Conservation (phyloP, 2,113 vertebrate genomes). For the Chaetops frenatus region DNA sequence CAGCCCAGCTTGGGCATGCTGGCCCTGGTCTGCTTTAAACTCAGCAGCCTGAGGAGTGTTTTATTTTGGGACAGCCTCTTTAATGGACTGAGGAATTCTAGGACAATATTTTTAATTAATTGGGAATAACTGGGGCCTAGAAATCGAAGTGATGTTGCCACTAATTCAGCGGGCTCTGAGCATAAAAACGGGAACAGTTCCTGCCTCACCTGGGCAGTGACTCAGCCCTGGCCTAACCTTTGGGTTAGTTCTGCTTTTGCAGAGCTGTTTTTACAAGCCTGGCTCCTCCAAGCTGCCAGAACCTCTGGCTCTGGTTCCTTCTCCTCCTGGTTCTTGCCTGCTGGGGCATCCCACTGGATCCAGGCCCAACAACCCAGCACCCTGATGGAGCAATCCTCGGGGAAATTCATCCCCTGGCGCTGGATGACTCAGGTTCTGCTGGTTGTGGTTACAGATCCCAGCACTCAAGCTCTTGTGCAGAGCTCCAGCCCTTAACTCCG, state of each 20-base stretch:
- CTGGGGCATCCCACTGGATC: not conserved
- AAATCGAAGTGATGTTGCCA: not conserved
- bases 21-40: not conserved
- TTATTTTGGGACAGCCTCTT: not conserved
- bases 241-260: not conserved
- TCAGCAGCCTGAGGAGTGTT: not conserved
- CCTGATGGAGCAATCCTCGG: not conserved
- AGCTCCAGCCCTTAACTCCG: not conserved
- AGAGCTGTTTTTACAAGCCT: not conserved
- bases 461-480: not conserved
- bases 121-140: not conserved
- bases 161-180: not conserved
- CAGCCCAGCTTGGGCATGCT: not conserved
- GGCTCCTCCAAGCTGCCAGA: not conserved
- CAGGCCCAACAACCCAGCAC: not conserved
- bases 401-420: conserved; percentile 11
- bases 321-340: not conserved
- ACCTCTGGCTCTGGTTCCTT: not conserved
- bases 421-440: not conserved
- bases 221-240: not conserved
- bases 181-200: not conserved
- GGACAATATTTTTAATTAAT: not conserved
- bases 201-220: not conserved
- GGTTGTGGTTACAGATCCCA: not conserved
- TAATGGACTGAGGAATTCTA: not conserved